Evolutionary conservation across 2,888 invertebrate genomes (phyloP).

Genomic region (Morinoia aosen): DNA sequence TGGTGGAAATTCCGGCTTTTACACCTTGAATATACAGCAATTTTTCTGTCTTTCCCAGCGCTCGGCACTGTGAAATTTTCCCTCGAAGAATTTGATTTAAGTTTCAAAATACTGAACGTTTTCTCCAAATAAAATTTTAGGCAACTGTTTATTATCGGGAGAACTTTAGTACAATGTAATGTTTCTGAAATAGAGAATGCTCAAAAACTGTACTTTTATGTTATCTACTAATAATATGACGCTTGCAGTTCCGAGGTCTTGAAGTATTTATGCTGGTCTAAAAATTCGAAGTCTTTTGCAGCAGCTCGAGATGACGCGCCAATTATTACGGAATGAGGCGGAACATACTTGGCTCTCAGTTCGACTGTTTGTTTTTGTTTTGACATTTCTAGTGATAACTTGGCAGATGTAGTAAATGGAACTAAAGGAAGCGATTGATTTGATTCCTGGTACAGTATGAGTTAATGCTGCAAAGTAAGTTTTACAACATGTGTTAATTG

Average conservation of each 20-base stretch:
- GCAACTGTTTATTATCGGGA: background rate
- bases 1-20: background rate
- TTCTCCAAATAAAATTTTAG: background rate
- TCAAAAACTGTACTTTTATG: background rate
- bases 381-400: too few relatives aligned
- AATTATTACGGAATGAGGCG: background rate
- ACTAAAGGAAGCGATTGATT: too few relatives aligned
- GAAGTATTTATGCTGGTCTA: too few relatives aligned
- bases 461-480: too few relatives aligned
- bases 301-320: background rate
- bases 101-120: background rate
- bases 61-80: background rate
- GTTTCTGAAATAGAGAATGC: background rate
- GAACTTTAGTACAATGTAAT: background rate
- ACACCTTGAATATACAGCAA: background rate
- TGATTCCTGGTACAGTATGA: too few relatives aligned
- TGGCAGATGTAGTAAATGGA: too few relatives aligned
- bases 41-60: background rate
- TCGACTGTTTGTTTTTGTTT: too few relatives aligned
- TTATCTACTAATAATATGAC: background rate
- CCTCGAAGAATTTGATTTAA: background rate
- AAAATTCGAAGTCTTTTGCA: too few relatives aligned
- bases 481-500: too few relatives aligned
- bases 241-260: background rate
- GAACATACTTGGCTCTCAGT: too few relatives aligned